Conservation (phyloP, 2,797 vertebrate genomes). For the Glossophaga mutica region DNA sequence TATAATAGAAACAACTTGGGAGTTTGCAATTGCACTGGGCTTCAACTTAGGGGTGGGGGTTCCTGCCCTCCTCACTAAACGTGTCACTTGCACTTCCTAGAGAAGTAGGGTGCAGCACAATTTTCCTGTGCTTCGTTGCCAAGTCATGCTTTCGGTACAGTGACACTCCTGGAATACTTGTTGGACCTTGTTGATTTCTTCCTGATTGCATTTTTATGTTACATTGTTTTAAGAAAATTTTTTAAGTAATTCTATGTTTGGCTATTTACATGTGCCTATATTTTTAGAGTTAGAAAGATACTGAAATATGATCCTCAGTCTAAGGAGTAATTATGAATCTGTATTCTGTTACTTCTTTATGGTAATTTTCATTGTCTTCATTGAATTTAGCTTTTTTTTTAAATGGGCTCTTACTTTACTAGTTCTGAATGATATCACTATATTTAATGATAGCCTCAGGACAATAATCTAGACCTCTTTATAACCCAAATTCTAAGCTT, state of each 20-base stretch:
- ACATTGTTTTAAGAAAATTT: not conserved
- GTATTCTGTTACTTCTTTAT: not conserved
- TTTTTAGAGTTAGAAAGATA: slow-evolving; percentile 9
- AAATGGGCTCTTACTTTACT: not conserved
- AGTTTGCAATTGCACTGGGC: not conserved
- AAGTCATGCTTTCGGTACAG: not conserved
- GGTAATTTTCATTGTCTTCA: not conserved
- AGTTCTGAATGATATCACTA: not conserved
- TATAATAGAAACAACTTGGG: not conserved
- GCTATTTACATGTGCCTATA: not conserved
- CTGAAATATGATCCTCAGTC: not conserved
- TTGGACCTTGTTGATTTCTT: not conserved
- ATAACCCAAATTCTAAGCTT: not conserved
- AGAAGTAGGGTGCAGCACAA: not conserved
- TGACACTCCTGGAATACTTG: not conserved
- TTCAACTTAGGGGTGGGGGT: not conserved
- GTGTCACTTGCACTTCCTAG: not conserved
- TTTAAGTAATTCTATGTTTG: not conserved
- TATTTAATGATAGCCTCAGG: not conserved
- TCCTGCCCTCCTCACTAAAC: not conserved
- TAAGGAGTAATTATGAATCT: not conserved
- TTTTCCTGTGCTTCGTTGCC: not conserved
- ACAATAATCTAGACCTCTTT: not conserved
- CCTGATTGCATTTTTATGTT: not conserved
- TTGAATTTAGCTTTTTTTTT: not conserved